Evolutionary conservation across 1,140 invertebrate genomes (phyloP), one percentile per base, ranked within the genome.

Genomic region (Trachymyrmex cornetzi): DNA sequence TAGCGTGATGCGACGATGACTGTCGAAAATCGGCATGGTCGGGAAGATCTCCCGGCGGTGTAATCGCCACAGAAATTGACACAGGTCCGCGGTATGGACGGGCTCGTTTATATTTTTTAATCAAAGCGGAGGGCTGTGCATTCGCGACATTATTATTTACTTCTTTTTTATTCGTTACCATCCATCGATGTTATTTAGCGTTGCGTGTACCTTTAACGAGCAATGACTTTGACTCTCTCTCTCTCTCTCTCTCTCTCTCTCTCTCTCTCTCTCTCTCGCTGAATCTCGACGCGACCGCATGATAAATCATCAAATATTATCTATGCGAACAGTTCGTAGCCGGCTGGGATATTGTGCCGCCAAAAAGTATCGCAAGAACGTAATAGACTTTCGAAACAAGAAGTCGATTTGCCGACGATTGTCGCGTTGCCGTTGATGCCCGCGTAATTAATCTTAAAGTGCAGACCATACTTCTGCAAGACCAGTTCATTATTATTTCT

Each of bases 1-100:
- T 59, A 27, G 44, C 77, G 79, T 72, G 87, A 82, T 57, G 80
- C 87, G 84, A 81, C 71, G 61, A 89, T 91, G 87, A 91, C 89
- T 91, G 55, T 91, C 85, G 79, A 87, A 81, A 91, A 81, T 50
- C 67, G 57, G 7, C 64, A 11, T 55, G 66, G 24, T 64, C 48
- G 50, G 61, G 75, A 16, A 72, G 75, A 69, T 81, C 85, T 67
- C 30, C 7, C 64, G 50, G 72, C 16, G 61, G 50, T 61, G 61
- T 74, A 86, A 74, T 88, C 63, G 85, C 77, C 84, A 74, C 61
- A 59, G 86, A 53, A 59, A 72, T 71, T 75, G 80, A 77, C 63
- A 61, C 44, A 50, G 30, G 38, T 38, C 16, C 38, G 30, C 34
- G 27, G 48, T 27, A 14, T 16, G 30, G 69, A 84, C 89, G 64